Evolutionary conservation across 1,140 invertebrate species (phyloP).

Genomic region (Anastatus disparis): DNA sequence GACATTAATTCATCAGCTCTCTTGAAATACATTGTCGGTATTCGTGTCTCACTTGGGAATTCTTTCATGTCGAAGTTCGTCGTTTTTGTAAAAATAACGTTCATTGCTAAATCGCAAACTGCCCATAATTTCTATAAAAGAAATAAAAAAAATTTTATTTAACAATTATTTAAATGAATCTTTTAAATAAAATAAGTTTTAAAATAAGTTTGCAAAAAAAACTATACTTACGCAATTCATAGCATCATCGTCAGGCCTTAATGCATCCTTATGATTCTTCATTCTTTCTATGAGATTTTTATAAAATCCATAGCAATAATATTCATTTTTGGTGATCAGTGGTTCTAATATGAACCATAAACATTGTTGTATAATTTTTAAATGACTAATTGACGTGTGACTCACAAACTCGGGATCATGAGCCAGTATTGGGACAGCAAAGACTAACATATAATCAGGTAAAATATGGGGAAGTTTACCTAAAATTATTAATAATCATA

Average conservation of each 20-base stretch:
- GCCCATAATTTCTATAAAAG: constrained; percentile 91
- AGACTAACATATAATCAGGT: constrained; percentile 96
- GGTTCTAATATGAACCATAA: constrained; percentile 95
- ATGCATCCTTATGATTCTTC: constrained; percentile 90
- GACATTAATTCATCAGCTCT: constrained; percentile 76
- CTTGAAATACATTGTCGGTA: constrained; percentile 88
- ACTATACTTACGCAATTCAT: constrained; percentile 84
- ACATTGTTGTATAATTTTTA: constrained; percentile 84
- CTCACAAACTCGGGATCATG: constrained; percentile 87
- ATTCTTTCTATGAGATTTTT: constrained; percentile 92
- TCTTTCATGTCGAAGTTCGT: constrained; percentile 90
- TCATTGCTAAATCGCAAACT: constrained; percentile 92
- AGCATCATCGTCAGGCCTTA: constrained; percentile 82
- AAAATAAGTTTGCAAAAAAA: neutral
- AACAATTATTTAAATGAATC: neutral
- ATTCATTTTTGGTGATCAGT: constrained; percentile 90
- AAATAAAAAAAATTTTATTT: neutral
- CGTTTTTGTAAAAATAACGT: constrained; percentile 87
- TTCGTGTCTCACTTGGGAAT: constrained; percentile 83
- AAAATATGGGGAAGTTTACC: constrained; percentile 85
- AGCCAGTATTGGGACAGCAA: constrained; percentile 91
- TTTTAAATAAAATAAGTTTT: neutral
- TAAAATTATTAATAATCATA: constrained; percentile 46
- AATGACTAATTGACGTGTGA: constrained; percentile 78
- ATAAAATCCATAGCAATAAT: constrained; percentile 96